These are phyloP conservation scores for Sphecodes monilicornis DNA, from an alignment of 2,888 invertebrate genomes.

Conservation along the genomic window DNA sequence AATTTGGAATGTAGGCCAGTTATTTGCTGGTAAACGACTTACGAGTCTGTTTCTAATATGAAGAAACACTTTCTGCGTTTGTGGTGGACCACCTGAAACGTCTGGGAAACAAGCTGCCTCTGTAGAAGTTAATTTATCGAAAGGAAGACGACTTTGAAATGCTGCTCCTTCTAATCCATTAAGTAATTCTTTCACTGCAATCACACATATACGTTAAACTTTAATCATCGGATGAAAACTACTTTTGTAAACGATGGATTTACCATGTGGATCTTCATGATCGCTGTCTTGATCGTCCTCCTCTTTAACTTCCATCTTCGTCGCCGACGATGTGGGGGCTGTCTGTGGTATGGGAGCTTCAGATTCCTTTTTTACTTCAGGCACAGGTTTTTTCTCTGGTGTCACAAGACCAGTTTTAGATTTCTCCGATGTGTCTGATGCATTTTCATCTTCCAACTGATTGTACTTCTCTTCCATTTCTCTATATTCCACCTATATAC, in stretches of 20 bases:
- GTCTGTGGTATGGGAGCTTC: constrained; percentile 85
- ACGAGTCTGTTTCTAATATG: constrained; percentile 95
- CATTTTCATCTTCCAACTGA: constrained; percentile 87
- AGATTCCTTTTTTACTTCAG: constrained; percentile 86
- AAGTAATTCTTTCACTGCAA: constrained; percentile 80
- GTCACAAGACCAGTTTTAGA: constrained; percentile 85
- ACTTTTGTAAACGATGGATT: constrained; percentile 44
- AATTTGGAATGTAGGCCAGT: background rate
- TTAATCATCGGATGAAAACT: background rate
- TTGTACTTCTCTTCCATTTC: constrained; percentile 90
- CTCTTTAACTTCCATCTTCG: constrained; percentile 84
- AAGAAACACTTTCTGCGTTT: constrained; percentile 94
- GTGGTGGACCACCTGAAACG: constrained; percentile 92
- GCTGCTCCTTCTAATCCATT: constrained; percentile 95
- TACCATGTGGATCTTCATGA: constrained; percentile 88
- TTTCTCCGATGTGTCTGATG: constrained; percentile 88
- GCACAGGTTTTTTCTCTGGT: constrained; percentile 78
- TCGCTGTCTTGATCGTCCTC: constrained; percentile 88
- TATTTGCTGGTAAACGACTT: constrained; percentile 67
- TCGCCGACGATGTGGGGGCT: constrained; percentile 85
- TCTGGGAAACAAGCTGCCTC: constrained; percentile 98
- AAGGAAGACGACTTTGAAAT: constrained; percentile 96
- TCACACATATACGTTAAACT: background rate
- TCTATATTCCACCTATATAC: constrained; percentile 87
- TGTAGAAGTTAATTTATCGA: constrained; percentile 96